These are phyloP conservation scores for Caerostris darwini DNA, from an alignment of 1,140 invertebrate species.

Conservation along the genomic window DNA sequence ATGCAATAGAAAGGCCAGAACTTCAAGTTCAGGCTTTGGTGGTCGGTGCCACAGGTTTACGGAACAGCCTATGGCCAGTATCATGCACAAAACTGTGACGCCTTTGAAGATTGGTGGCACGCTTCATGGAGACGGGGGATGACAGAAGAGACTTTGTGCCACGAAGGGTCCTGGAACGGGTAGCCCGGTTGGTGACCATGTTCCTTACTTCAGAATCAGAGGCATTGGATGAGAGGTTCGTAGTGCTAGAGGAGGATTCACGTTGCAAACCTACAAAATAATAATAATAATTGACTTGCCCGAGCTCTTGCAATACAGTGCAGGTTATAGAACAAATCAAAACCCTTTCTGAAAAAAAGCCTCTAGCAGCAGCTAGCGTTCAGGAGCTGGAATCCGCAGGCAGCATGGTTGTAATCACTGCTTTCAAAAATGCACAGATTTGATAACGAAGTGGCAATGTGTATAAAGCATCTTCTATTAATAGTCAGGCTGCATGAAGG, in stretches of 20 bases:
- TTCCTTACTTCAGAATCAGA: constrained; percentile 47
- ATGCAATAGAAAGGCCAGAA: constrained; percentile 15
- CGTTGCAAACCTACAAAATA: constrained; percentile 27
- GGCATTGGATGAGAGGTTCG: constrained; percentile 68
- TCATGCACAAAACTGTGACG: constrained; percentile 62
- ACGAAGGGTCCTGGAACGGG: not conserved
- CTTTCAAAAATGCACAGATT: no score
- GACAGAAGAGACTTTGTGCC: constrained; percentile 61
- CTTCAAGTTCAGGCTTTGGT: not conserved
- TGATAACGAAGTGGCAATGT: no score
- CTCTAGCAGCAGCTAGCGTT: no score
- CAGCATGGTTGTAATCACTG: no score
- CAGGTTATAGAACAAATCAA: no score
- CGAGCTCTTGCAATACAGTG: no score
- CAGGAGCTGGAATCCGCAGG: no score
- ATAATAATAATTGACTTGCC: not conserved
- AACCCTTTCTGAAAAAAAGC: no score
- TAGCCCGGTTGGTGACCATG: not conserved
- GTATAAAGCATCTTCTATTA: no score
- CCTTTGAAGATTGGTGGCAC: constrained; percentile 17
- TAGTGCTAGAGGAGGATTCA: constrained; percentile 67
- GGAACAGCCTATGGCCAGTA: not conserved
- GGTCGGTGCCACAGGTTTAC: constrained; percentile 16
- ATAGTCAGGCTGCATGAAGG: no score
- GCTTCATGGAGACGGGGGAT: constrained; percentile 37